Base-by-base conservation (phyloP, 2,888 invertebrate genomes). In the Mimachlamys varia region DNA sequence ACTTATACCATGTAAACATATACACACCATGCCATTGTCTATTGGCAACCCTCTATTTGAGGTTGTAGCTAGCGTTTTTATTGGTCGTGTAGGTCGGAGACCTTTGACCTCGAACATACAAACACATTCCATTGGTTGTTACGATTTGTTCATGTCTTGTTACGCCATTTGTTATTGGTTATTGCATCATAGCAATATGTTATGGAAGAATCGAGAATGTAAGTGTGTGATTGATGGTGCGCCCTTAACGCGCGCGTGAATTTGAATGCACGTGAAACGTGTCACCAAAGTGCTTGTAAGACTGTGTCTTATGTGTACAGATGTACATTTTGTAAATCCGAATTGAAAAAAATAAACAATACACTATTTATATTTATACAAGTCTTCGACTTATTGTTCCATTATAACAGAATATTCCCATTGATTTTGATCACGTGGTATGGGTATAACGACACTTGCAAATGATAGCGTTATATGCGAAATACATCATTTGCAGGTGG, bases 41-140 rank as follows among this genome's bases (percentile, higher is more conserved):
- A 33, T 33, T 33, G 76, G 76, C 76, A 76, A 76, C 76, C 76
- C 76, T 76, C 76, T 33, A 76, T 15, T 33, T 17, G 76, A 76
- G 76, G 76, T 76, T 76, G 76, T 76, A 76, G 76, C 13, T 76
- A 76, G 76, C 76, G 33, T 76, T 76, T 33, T 76, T 13, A 76
- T 76, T 76, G 76, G 76, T 76, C 27, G 27, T 33, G 27, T 33
- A 76, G 33, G 76, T 76, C 76, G 76, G 17, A 22, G 76, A 76
- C 76, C 76, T 76, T 76, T 76, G 76, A 76, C 76, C 76, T 76
- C 13, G 22, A 76, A 76, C 76, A 76, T 76, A 76, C 76, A 76
- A 27, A 76, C 3, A 76, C 76, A 76, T 76, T 76, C 76, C 76
- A 33, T 76, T 33, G 76, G 76, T 76, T 76, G 76, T 76, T 76